phyloP scores from a whole-genome alignment of 2,797 vertebrate genomes.

The Melanotaenia pygmaea region DNA sequence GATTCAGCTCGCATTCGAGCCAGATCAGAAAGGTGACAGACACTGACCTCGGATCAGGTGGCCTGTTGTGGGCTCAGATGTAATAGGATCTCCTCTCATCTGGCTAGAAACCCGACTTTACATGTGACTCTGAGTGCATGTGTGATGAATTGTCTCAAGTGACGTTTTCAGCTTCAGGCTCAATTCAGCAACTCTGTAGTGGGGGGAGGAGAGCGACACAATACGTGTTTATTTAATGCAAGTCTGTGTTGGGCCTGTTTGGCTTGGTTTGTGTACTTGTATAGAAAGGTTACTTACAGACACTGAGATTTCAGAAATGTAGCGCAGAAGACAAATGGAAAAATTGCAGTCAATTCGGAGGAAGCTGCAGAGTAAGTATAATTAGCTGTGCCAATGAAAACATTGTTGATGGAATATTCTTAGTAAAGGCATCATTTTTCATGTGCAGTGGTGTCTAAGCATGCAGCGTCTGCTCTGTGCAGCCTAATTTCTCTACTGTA shows the following conservation, averaged over 20 bases:
- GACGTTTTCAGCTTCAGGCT: slow-evolving; percentile 45
- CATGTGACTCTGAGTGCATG: slow-evolving; percentile 36
- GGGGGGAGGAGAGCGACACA: slow-evolving; percentile 31
- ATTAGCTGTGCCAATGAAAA: neutral
- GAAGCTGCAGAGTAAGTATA: neutral
- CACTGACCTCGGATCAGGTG: slow-evolving; percentile 64
- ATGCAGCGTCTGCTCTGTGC: neutral
- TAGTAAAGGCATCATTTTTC: neutral
- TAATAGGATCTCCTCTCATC: slow-evolving; percentile 62
- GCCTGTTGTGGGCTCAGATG: slow-evolving; percentile 49
- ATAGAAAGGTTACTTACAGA: slow-evolving; percentile 12
- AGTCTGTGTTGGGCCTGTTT: slow-evolving; percentile 28
- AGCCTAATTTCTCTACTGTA: neutral
- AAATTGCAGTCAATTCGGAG: neutral
- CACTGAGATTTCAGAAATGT: neutral
- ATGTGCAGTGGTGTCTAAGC: neutral
- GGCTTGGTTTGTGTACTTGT: slow-evolving; percentile 27
- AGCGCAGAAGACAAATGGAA: slow-evolving; percentile 1
- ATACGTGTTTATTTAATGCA: slow-evolving; percentile 52
- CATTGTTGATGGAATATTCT: neutral
- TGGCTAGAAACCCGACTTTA: slow-evolving; percentile 51
- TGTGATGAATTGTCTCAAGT: slow-evolving; percentile 40
- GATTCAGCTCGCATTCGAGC: slow-evolving; percentile 51
- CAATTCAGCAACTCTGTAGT: slow-evolving; percentile 28
- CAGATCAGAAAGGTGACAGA: slow-evolving; percentile 49